Base-by-base conservation (phyloP, 2,113 vertebrate species). In the Ariopsis seemanni region DNA sequence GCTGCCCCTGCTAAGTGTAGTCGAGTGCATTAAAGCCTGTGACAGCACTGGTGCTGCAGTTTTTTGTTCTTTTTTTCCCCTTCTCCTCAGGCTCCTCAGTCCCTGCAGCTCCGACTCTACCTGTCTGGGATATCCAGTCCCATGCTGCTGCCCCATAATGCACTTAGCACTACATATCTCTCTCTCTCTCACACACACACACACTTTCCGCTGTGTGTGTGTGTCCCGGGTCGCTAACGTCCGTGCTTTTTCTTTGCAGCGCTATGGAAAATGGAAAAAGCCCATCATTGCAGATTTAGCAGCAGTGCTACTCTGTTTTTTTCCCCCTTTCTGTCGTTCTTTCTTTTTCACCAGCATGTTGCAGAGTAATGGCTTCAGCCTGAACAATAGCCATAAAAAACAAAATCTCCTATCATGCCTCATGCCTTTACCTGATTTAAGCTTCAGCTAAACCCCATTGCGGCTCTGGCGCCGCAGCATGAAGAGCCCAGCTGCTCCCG, bases 11-110 rank as follows among this genome's bases (percentile, higher is more conserved):
- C 90, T 91, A 91, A 91, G 91, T 93, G 91, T 90, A 92, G 91
- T 91, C 90, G 90, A 91, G 92, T 93, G 92, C 90, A 90, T 91
- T 92, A 93, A 93, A 93, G 91, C 91, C 91, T 90, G 90, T 90
- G 93, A 93, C 87, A 87, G 82, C 42, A 85, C 86, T 18, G 81
- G 90, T 88, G 83, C 91, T 91, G 86, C 88, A 84, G 74, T 81
- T 88, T 81, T 72, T 42, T 42, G 42, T 42, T 42, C 42, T 42
- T 42, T 42, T 42, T 42, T 42, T 42, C 42, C 42, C 42, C 42
- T 42, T 42, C 42, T 42, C 42, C 25, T 74, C 87, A 62, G 88
- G 92, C 77, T 53, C 89, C 89, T 92, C 93, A 91, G 92, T 93
- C 93, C 92, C 92, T 91, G 85, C 90, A 87, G 88, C 85, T 77